These are phyloP conservation scores for Dicycla oo DNA, from an alignment of 2,888 invertebrate species.

Conservation along the genomic window DNA sequence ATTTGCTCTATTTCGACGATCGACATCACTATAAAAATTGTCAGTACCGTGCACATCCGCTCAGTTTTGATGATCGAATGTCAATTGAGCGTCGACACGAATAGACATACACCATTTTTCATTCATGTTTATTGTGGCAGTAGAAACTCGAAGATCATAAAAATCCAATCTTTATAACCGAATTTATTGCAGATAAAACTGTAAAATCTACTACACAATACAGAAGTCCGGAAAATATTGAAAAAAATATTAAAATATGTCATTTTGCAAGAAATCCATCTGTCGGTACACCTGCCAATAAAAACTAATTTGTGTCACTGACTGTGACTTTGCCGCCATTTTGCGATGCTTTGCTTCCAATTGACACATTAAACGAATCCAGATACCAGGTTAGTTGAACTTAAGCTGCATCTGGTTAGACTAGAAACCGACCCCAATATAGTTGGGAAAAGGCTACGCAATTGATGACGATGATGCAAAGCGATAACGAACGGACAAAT, in stretches of 20 bases:
- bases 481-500: background rate
- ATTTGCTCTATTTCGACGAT: slow-evolving; percentile 9
- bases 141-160: slow-evolving; percentile 38
- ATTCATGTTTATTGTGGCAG: slow-evolving; percentile 41
- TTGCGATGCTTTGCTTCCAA: slow-evolving; percentile 3
- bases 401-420: background rate
- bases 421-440: too few species aligned
- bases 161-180: slow-evolving; percentile 35
- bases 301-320: slow-evolving; percentile 30
- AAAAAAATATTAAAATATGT: too few species aligned
- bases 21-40: slow-evolving; percentile 8
- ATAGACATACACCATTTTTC: slow-evolving; percentile 43
- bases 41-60: slow-evolving; percentile 3
- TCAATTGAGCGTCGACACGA: slow-evolving; percentile 25
- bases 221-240: slow-evolving; percentile 19
- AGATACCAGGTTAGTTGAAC: background rate
- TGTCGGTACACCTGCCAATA: slow-evolving; percentile 22
- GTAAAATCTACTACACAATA: slow-evolving; percentile 17
- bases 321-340: background rate
- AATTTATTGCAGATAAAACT: slow-evolving; percentile 30
- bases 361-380: slow-evolving; percentile 2
- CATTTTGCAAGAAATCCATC: slow-evolving; percentile 26
- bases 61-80: slow-evolving; percentile 38
- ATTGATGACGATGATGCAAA: slow-evolving; percentile 2
- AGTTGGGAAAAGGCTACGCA: too few species aligned